Conservation (phyloP, 2,113 vertebrate genomes). For the Platycercus adscitus region DNA sequence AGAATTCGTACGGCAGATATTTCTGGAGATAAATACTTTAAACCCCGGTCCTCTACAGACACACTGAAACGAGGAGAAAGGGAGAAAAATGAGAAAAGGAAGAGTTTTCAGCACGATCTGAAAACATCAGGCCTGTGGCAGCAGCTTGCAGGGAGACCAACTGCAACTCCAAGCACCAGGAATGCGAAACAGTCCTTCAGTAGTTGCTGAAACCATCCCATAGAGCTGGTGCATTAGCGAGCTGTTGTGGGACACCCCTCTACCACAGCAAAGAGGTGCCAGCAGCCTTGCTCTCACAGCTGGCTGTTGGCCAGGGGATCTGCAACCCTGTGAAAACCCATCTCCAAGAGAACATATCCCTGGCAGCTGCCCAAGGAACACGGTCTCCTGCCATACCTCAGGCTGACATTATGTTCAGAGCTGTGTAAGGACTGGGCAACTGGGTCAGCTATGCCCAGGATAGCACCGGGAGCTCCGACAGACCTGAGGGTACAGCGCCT, state of each 20-base stretch:
- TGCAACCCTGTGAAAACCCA: fast-evolving
- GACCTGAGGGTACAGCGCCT: fast-evolving
- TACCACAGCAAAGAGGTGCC: neutral
- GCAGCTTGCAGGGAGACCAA: neutral
- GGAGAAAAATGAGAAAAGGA: neutral
- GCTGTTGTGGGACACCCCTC: neutral
- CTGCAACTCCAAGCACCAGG: neutral
- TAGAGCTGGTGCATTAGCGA: neutral
- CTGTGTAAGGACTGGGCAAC: fast-evolving
- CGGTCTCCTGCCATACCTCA: neutral
- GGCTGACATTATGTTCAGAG: neutral
- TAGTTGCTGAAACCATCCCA: neutral
- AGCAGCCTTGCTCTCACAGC: neutral
- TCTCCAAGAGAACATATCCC: neutral
- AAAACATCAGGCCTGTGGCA: neutral
- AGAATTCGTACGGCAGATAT: neutral
- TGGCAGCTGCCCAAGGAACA: neutral
- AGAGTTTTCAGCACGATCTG: neutral
- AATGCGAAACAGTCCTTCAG: neutral
- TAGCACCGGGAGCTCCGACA: neutral
- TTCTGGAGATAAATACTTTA: neutral
- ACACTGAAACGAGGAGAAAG: neutral
- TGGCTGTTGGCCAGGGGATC: neutral
- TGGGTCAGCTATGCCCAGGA: neutral
- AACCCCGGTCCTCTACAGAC: neutral